These are phyloP conservation scores for Galeruca laticollis DNA, from an alignment of 2,888 invertebrate genomes.

Conservation along the genomic window DNA sequence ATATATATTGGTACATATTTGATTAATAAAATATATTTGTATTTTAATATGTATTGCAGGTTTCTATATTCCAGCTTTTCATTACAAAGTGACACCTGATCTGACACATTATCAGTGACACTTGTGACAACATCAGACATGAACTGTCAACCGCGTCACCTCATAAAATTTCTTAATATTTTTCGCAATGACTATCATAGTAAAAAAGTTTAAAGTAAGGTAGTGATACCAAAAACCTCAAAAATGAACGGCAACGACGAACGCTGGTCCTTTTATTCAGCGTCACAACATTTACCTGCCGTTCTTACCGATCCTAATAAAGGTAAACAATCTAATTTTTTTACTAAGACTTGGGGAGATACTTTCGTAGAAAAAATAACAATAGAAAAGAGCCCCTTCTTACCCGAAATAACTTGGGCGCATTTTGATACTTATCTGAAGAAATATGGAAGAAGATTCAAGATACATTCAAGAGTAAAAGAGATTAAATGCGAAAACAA, in stretches of 20 bases:
- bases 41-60: background rate
- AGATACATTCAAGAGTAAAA: conserved; percentile 72
- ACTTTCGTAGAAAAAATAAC: conserved; percentile 87
- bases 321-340: conserved; percentile 92
- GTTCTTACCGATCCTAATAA: conserved; percentile 95
- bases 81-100: background rate
- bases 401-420: conserved; percentile 84
- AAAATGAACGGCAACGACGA: conserved; percentile 64
- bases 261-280: conserved; percentile 89
- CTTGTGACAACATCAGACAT: conserved; percentile 36
- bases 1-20: too few species aligned
- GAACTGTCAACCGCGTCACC: conserved; percentile 45
- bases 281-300: conserved; percentile 94
- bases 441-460: conserved; percentile 78
- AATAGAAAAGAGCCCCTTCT: conserved; percentile 81
- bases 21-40: background rate
- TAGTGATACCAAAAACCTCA: conserved; percentile 40
- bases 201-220: conserved; percentile 48
- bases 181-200: conserved; percentile 40
- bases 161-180: conserved; percentile 32
- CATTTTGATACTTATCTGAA: conserved; percentile 91
- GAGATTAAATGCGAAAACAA: conserved; percentile 55
- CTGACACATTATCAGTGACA: conserved; percentile 19
- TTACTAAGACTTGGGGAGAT: conserved; percentile 98
- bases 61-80: background rate